Evolutionary conservation across 2,888 invertebrate genomes (phyloP).

Genomic region (Beris chalybata): DNA sequence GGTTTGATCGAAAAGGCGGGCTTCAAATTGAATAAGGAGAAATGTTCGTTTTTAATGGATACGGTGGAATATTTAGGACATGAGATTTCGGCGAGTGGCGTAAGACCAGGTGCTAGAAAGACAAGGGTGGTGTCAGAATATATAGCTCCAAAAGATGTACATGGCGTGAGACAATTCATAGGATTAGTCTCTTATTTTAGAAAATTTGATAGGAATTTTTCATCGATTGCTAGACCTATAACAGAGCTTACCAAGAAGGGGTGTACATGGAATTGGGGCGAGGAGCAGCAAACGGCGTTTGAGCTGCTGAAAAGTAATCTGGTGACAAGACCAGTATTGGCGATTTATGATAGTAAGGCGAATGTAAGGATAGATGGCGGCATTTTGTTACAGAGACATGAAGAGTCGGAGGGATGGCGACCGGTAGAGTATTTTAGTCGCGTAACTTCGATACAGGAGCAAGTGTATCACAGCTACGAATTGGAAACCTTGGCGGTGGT

Average conservation of each 20-base stretch:
- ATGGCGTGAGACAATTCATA: slow-evolving; percentile 9
- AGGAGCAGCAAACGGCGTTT: slow-evolving; percentile 5
- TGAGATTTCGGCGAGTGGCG: background rate
- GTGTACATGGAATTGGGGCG: background rate
- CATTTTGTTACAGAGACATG: background rate
- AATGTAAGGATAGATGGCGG: too few species aligned
- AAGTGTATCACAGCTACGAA: slow-evolving; percentile 2
- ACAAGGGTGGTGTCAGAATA: slow-evolving; percentile 1
- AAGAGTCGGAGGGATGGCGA: background rate
- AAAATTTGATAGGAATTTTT: slow-evolving; percentile 2
- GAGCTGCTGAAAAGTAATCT: background rate
- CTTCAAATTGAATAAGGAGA: slow-evolving; percentile 31
- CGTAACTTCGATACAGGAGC: background rate
- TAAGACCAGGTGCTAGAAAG: background rate
- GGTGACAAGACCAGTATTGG: background rate
- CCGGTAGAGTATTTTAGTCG: slow-evolving; percentile 1
- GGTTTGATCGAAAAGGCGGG: slow-evolving; percentile 16
- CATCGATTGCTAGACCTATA: slow-evolving; percentile 6
- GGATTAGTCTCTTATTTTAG: slow-evolving; percentile 10
- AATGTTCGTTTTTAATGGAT: slow-evolving; percentile 33
- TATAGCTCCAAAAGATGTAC: background rate
- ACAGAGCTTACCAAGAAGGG: slow-evolving; percentile 1
- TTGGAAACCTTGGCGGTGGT: slow-evolving; percentile 2
- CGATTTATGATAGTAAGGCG: background rate
- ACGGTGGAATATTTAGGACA: slow-evolving; percentile 35